These are phyloP conservation scores for Drosophila teissieri DNA, from an alignment of 1,140 invertebrate genomes.

Conservation along the genomic window DNA sequence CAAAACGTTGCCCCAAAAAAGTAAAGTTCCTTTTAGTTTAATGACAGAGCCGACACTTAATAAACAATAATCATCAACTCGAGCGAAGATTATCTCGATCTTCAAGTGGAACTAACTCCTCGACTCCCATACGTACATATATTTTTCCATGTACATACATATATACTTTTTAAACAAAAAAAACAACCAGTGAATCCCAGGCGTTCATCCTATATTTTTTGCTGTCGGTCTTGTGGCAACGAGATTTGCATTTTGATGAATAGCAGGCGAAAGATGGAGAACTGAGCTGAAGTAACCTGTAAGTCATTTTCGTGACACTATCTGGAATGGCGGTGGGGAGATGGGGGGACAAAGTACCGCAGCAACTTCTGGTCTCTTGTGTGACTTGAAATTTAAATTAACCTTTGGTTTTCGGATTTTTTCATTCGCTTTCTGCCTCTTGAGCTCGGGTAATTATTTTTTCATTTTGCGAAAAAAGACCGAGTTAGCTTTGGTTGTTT, in stretches of 20 bases:
- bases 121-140: conserved; percentile 7
- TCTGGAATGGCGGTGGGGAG: conserved; percentile 8
- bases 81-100: conserved; percentile 26
- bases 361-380: conserved; percentile 48
- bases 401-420: conserved; percentile 43
- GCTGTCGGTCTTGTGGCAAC: conserved; percentile 48
- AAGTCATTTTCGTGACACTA: conserved; percentile 80
- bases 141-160: conserved; percentile 7
- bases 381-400: conserved; percentile 84
- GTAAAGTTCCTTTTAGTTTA: conserved; percentile 73
- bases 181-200: conserved; percentile 11
- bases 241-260: conserved; percentile 84
- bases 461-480: conserved; percentile 45
- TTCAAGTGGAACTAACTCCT: conserved; percentile 45
- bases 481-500: conserved; percentile 38
- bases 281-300: conserved; percentile 56
- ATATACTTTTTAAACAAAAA: not conserved
- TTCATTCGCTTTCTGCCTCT: conserved; percentile 19
- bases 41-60: conserved; percentile 74
- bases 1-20: conserved; percentile 71
- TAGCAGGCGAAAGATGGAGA: conserved; percentile 58
- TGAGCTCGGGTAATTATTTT: conserved; percentile 40
- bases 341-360: conserved; percentile 26
- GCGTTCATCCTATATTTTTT: conserved; percentile 12
- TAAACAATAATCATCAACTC: conserved; percentile 73